Conservation (phyloP, 2,797 vertebrate genomes). For the Eupleurogrammus muticus region DNA sequence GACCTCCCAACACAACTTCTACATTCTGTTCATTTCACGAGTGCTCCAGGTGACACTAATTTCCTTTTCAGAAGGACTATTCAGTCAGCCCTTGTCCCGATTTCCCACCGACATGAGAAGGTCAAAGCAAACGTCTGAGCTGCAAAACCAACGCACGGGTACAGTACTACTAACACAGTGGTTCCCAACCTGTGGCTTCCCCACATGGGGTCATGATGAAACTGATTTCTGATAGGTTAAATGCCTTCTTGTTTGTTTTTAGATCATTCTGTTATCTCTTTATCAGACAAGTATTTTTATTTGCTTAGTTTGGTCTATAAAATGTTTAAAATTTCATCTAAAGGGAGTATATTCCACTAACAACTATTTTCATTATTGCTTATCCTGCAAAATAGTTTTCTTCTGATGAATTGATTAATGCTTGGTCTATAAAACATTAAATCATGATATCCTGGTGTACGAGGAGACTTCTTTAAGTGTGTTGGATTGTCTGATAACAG, state of each 20-base stretch:
- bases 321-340: not conserved
- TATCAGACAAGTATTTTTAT: no score
- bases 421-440: no score
- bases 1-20: not conserved
- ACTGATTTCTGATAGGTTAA: slow-evolving; percentile 11
- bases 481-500: not conserved
- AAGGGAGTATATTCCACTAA: not conserved
- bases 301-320: not conserved
- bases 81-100: not conserved
- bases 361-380: no score
- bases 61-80: not conserved
- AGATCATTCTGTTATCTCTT: no score
- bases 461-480: no score
- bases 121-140: not conserved
- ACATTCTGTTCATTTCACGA: slow-evolving; percentile 8
- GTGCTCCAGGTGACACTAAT: not conserved
- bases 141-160: not conserved
- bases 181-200: slow-evolving; percentile 5
- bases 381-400: no score
- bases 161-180: not conserved
- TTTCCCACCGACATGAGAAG: not conserved
- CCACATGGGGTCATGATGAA: not conserved
- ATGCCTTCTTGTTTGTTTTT: not conserved
- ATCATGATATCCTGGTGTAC: no score
- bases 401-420: no score